A percentile compares a stretch with the other conserved stretches of the same genome.
phyloP scores from a whole-genome alignment of 2,888 invertebrate species.

The Brenthis daphne region DNA sequence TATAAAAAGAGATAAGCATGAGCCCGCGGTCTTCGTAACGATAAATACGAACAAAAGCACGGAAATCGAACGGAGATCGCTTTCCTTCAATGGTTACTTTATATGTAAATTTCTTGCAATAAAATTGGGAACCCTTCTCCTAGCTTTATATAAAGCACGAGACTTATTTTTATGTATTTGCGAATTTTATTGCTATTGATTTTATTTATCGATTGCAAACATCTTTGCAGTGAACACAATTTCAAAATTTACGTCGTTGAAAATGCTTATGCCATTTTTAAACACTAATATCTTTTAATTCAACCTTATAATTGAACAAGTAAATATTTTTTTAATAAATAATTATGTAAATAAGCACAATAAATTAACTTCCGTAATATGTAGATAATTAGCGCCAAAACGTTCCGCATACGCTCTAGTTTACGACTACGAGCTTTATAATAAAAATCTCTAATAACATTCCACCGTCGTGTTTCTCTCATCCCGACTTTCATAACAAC shows the following conservation, averaged over 20 bases:
- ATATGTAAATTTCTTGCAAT: conserved; percentile 81
- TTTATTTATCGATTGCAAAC: conserved; percentile 65
- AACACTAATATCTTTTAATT: too few relatives aligned
- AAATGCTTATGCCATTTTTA: too few relatives aligned
- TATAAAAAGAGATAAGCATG: conserved; percentile 70
- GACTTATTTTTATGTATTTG: conserved; percentile 78
- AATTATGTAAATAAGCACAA: too few relatives aligned
- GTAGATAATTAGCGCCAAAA: conserved; percentile 38
- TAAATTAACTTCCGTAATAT: not conserved
- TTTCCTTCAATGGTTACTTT: conserved; percentile 83
- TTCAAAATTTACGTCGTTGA: not conserved
- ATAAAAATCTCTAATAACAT: conserved; percentile 74
- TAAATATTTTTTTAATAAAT: too few relatives aligned
- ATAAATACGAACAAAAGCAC: conserved; percentile 78
- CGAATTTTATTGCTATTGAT: conserved; percentile 80
- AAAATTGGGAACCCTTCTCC: conserved; percentile 79
- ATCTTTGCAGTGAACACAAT: not conserved
- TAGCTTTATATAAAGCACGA: conserved; percentile 75
- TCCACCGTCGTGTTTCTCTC: conserved; percentile 59
- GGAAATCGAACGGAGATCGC: conserved; percentile 73
- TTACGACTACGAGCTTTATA: conserved; percentile 64
- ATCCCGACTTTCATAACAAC: conserved; percentile 63
- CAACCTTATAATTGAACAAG: too few relatives aligned
- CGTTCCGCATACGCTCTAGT: conserved; percentile 58
- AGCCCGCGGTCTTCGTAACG: conserved; percentile 71